Conservation (phyloP, 1,140 invertebrate genomes). For the Camponotus pennsylvanicus region DNA sequence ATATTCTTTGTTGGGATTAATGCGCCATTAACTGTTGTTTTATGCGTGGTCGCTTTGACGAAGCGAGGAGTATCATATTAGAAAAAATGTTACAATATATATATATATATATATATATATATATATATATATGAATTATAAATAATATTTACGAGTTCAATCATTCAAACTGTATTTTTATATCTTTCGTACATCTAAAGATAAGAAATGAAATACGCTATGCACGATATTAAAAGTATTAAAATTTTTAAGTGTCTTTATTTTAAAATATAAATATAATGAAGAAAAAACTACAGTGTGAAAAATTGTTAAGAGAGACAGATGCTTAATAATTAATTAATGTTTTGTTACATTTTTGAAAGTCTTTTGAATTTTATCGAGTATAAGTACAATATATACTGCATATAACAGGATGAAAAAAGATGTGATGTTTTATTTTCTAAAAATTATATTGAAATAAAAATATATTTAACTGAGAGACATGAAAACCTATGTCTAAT, state of each 20-base stretch:
- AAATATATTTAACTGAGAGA: not conserved
- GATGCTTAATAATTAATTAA: not conserved
- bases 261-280: not conserved
- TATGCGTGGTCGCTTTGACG: not conserved
- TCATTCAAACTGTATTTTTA: not conserved
- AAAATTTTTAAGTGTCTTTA: not conserved
- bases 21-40: constrained; percentile 1
- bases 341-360: not conserved
- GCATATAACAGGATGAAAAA: too few relatives aligned
- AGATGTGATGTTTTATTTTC: not conserved
- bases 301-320: not conserved
- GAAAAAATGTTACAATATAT: not conserved
- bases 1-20: constrained; percentile 49
- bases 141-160: constrained; percentile 9
- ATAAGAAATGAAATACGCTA: not conserved
- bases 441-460: not conserved
- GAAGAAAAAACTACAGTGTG: not conserved
- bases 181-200: too few relatives aligned
- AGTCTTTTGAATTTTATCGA: not conserved
- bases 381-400: not conserved
- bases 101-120: not conserved
- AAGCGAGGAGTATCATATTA: not conserved
- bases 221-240: not conserved
- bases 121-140: not conserved
- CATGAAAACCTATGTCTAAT: constrained; percentile 14